Base-by-base conservation (phyloP, 2,113 vertebrate genomes). In the Emydocephalus ijimae region DNA sequence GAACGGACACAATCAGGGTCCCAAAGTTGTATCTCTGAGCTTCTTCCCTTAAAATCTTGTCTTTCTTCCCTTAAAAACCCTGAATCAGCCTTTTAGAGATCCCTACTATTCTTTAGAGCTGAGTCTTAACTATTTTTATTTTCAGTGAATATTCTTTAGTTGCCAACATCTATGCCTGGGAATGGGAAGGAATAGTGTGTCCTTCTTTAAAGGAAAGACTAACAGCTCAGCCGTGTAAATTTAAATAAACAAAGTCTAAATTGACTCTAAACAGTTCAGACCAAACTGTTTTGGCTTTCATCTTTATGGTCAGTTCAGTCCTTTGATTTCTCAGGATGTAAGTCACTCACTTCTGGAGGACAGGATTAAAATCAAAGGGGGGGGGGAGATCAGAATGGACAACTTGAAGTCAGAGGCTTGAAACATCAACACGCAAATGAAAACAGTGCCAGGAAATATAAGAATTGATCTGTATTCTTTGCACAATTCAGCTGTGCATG, bases 1-100 rank as follows among this genome's bases (percentile, higher is more conserved):
- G 29, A 74, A 74, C 2, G 5, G 69, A 4, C n/a, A 34, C n/a
- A 0, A 18, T 7, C 0, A 18, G 15, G 0, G 2, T 7, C n/a
- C 69, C 15, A 39, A 74, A 20, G 69, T 4, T n/a, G 11, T 12
- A n/a, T 69, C 61, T 69, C 61, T 39, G 69, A 34, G n/a, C n/a
- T 34, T 39, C 69, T 20, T 34, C 69, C n/a, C 34, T 39, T 39
- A 21, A 81, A 9, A n/a, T 39, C 69, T 15, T 39, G 6, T 21
- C 15, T 81, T 34, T 81, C n/a, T 81, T 81, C 69, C n/a, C 15
- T 20, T 21, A 39, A 81, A 81, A 81, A 2, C 39, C 6, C 69
- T 1, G 15, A 8, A 43, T 21, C 69, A 8, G 69, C 7, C 34
- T 81, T 81, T 81, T 9, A 43, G 74, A 43, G 7, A 43, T 81